Base-by-base conservation (phyloP, 2,797 vertebrate genomes). In the Chromobotia macracanthus region DNA sequence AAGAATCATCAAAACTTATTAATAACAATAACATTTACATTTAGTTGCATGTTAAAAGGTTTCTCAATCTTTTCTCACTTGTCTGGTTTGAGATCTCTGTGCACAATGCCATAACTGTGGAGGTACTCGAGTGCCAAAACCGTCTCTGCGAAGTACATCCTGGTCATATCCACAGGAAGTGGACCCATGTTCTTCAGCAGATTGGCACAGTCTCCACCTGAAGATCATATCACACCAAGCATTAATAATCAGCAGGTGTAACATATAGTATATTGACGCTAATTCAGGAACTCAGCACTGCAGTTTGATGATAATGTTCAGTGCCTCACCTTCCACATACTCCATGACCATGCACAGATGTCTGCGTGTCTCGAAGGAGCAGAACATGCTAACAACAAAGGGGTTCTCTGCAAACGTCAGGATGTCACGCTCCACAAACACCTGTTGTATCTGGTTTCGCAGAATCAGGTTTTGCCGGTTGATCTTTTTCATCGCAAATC, bases 311-410 rank as follows among this genome's bases (percentile, higher is more conserved):
- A 23, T 23, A 63, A 64, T 0, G 46, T 53, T 38, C 44, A 38
- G 5, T 41, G 21, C 58, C 85, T 84, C 89, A 98, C 97, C 97
- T 96, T 99, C 97, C 83, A 99, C 97, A 0, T 98, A 99, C 87
- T 99, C 97, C 96, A 99, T 97, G 87, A 99, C 97, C 97, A 99
- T 97, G 90, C 97, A 99, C 73, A 99, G 95, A 87, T 99, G 97
- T 2, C 97, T 91, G 9, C 95, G 93, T 0, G 96, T 98, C 91
- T 99, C 97, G 0, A 99, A 99, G 23, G 97, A 98, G 88, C 97
- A 99, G 92, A 98, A 99, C 97, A 99, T 99, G 86, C 97, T 95
- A 85, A 99, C 97, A 8, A 99, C 97, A 0, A 99, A 99, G 2
- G 97, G 97, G 86, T 99, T 99, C 89, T 99, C 97, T 0, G 97